Conservation (phyloP, 2,888 invertebrate species). For the Schrankia costaestrigalis region DNA sequence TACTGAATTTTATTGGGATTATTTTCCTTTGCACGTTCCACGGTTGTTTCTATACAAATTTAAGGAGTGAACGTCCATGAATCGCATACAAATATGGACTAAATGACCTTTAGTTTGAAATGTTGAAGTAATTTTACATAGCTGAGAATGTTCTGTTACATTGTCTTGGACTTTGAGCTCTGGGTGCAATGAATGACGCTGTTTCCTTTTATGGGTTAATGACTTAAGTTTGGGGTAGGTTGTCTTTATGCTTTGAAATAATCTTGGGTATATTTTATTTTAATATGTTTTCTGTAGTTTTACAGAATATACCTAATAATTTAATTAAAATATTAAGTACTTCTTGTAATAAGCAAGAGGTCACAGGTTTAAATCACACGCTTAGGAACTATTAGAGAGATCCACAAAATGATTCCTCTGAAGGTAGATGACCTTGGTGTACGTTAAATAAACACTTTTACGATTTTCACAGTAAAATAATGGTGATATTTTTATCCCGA, state of each 20-base stretch:
- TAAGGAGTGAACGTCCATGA: constrained; percentile 18
- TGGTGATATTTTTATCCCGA: too few relatives aligned
- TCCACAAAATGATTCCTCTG: too few relatives aligned
- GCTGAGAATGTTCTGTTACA: constrained; percentile 18
- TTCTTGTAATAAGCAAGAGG: too few relatives aligned
- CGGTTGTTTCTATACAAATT: constrained; percentile 32
- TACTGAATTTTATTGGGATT: constrained; percentile 44
- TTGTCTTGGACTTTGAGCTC: constrained; percentile 16
- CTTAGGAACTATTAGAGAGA: too few relatives aligned
- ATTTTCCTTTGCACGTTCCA: constrained; percentile 40
- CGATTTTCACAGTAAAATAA: too few relatives aligned
- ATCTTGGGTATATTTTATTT: too few relatives aligned
- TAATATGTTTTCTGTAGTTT: too few relatives aligned
- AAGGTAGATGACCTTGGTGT: too few relatives aligned
- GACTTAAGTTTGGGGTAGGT: constrained; percentile 24
- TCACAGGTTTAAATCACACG: too few relatives aligned
- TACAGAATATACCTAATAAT: too few relatives aligned
- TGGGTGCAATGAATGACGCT: constrained; percentile 25
- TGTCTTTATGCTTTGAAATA: constrained; percentile 1
- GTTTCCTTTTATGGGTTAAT: constrained; percentile 23
- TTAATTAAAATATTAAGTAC: too few relatives aligned
- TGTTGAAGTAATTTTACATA: constrained; percentile 21
- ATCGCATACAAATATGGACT: constrained; percentile 34
- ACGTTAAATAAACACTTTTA: too few relatives aligned
- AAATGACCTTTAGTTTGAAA: constrained; percentile 15